Conservation (phyloP, 2,113 vertebrate genomes). For the Himantopus leucocephalus region DNA sequence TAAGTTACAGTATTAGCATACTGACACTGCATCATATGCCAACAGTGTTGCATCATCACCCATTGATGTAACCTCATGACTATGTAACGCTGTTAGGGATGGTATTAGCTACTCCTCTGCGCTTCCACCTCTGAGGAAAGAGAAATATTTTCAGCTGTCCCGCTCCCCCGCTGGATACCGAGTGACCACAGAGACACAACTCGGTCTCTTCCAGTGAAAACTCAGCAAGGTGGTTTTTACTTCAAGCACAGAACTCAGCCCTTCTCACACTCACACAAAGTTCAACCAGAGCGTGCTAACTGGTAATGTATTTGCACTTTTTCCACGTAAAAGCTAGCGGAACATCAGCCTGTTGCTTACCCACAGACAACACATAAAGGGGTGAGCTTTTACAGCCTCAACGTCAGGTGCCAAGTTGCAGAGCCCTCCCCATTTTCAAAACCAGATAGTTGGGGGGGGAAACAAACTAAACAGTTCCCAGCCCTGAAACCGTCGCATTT, state of each 20-base stretch:
- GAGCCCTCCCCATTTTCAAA: background rate
- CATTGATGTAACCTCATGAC: background rate
- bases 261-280: background rate
- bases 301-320: accelerated
- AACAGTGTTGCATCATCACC: background rate
- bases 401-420: accelerated
- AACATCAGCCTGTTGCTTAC: background rate
- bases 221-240: background rate
- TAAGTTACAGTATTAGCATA: background rate
- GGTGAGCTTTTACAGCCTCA: background rate
- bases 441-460: too few species aligned
- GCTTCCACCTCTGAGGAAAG: background rate
- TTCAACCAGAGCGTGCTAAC: accelerated
- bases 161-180: accelerated
- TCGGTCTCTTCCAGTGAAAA: accelerated
- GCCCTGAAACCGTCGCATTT: background rate
- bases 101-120: background rate
- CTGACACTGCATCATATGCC: background rate
- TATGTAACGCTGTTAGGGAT: background rate
- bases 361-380: accelerated
- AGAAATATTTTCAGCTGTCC: accelerated
- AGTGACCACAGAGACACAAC: accelerated
- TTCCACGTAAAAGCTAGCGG: too few species aligned
- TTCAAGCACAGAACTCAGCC: background rate
- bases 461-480: background rate